These are phyloP conservation scores for Holocentrus rufus DNA, from an alignment of 2,797 vertebrate genomes.

Conservation along the genomic window DNA sequence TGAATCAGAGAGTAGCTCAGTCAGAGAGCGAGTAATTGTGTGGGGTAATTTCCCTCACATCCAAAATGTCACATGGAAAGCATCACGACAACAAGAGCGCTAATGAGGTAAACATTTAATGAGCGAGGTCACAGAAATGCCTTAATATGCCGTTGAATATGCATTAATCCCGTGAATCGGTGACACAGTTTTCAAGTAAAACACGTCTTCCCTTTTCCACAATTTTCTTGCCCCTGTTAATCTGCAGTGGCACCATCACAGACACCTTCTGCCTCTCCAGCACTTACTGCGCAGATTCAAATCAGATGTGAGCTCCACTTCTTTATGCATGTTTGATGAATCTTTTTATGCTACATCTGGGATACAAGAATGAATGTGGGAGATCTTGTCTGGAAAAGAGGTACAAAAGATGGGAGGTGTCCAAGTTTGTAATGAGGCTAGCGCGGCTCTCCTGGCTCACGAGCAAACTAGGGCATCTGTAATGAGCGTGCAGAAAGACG, in stretches of 20 bases:
- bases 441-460: constrained; percentile 72
- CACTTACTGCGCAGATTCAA: constrained; percentile 61
- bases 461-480: constrained; percentile 79
- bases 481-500: constrained; percentile 69
- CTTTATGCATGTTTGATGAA: constrained; percentile 79
- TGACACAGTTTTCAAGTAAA: constrained; percentile 59
- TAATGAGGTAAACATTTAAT: constrained; percentile 77
- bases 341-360: constrained; percentile 69
- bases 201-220: constrained; percentile 32
- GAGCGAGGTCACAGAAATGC: constrained; percentile 67
- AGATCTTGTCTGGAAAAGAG: constrained; percentile 73
- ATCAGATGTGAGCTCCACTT: constrained; percentile 68
- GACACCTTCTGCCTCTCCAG: constrained; percentile 43
- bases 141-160: constrained; percentile 72
- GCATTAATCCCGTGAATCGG: constrained; percentile 60
- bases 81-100: constrained; percentile 67
- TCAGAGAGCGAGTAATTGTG: constrained; percentile 51
- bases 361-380: constrained; percentile 64
- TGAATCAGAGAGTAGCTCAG: constrained; percentile 41
- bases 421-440: constrained; percentile 80
- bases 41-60: constrained; percentile 66
- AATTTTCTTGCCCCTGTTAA: constrained; percentile 49
- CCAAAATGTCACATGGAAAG: constrained; percentile 70
- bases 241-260: constrained; percentile 45
- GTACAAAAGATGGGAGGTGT: constrained; percentile 77